Conservation (phyloP, 2,113 vertebrate species). For the Oncorhynchus gorbuscha region DNA sequence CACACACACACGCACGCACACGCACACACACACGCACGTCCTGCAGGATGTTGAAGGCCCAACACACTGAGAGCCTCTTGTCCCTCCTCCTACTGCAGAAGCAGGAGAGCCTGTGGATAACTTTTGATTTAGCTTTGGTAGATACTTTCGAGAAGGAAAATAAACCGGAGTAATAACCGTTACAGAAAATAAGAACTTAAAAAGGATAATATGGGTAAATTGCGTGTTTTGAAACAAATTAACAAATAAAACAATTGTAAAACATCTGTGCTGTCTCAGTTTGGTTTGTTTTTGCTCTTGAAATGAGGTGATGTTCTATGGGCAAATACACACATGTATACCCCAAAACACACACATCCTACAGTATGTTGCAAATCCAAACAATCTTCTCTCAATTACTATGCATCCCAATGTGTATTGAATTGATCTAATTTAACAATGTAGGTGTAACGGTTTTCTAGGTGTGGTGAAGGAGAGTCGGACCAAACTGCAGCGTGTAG, state of each 20-base stretch:
- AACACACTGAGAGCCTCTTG: constrained; percentile 68
- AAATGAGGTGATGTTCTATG: too few relatives aligned
- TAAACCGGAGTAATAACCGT: constrained; percentile 80
- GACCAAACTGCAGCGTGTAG: too few relatives aligned
- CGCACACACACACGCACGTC: constrained; percentile 4
- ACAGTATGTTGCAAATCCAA: too few relatives aligned
- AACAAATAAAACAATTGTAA: constrained; percentile 78
- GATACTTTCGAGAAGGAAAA: constrained; percentile 73
- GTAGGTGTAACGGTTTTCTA: too few relatives aligned
- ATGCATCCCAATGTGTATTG: too few relatives aligned
- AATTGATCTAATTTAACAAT: too few relatives aligned
- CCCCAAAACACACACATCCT: too few relatives aligned
- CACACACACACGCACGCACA: constrained; percentile 19
- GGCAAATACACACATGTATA: too few relatives aligned
- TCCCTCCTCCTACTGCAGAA: constrained; percentile 71
- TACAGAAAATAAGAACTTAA: constrained; percentile 74
- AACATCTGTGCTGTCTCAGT: constrained; percentile 39
- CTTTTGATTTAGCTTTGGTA: constrained; percentile 74
- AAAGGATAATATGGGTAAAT: constrained; percentile 70
- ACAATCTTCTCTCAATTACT: too few relatives aligned
- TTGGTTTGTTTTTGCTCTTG: constrained; percentile 38
- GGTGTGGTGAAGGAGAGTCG: too few relatives aligned
- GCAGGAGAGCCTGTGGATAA: constrained; percentile 69
- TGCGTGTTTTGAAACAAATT: constrained; percentile 83
- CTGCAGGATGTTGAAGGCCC: not conserved